These are phyloP conservation scores for Coccyzus lansbergi DNA, from an alignment of 2,797 vertebrate genomes.

Conservation along the genomic window DNA sequence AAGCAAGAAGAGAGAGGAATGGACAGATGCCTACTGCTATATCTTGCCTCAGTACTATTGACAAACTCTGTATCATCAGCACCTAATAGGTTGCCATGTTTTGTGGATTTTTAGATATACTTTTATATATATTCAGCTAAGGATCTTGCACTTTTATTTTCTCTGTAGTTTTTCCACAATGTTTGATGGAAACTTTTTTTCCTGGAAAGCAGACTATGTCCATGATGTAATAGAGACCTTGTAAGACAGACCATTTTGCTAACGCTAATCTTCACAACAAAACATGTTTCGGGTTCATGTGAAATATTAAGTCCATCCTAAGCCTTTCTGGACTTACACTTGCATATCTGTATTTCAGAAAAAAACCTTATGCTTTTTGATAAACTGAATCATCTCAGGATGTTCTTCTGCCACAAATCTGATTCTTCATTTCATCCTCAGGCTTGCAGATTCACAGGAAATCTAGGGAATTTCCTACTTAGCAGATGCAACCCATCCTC, in stretches of 20 bases:
- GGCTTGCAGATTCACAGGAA: neutral
- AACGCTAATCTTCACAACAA: neutral
- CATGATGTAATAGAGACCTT: neutral
- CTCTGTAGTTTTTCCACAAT: neutral
- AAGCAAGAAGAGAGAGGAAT: neutral
- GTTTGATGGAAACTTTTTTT: slow-evolving; percentile 3
- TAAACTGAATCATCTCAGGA: neutral
- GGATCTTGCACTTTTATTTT: neutral
- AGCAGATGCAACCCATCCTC: neutral
- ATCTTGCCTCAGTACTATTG: slow-evolving; percentile 11
- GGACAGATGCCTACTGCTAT: neutral
- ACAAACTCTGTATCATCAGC: neutral
- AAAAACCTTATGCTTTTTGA: neutral
- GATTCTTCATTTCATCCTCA: neutral
- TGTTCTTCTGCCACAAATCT: neutral
- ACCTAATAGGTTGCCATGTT: neutral
- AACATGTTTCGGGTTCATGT: neutral
- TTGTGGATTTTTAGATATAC: slow-evolving; percentile 4
- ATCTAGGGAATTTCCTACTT: neutral
- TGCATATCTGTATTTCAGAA: neutral
- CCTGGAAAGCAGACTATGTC: neutral
- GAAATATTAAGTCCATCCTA: neutral
- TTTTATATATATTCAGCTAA: neutral
- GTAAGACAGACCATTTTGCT: neutral
- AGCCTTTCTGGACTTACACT: neutral